phyloP scores from a whole-genome alignment of 2,113 vertebrate species.

The Percopsis transmontana region DNA sequence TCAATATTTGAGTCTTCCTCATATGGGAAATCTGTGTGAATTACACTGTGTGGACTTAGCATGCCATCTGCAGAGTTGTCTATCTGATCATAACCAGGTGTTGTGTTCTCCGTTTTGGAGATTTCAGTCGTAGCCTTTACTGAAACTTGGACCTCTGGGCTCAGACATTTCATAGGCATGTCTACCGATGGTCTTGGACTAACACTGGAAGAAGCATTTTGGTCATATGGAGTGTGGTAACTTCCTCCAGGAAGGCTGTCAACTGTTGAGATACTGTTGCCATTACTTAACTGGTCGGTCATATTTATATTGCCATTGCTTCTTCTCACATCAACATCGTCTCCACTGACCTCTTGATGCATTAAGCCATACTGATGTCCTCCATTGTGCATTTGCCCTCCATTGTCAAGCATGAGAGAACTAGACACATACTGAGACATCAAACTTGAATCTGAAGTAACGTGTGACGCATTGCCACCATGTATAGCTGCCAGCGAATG shows the following conservation, averaged over 20 bases:
- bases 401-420: constrained; percentile 79
- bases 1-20: constrained; percentile 68
- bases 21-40: constrained; percentile 66
- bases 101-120: constrained; percentile 49
- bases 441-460: constrained; percentile 73
- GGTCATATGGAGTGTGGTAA: constrained; percentile 64
- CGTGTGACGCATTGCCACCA: constrained; percentile 41
- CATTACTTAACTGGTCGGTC: constrained; percentile 56
- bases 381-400: constrained; percentile 73
- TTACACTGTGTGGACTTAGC: constrained; percentile 54
- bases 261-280: constrained; percentile 64
- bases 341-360: constrained; percentile 58
- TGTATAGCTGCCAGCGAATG: constrained; percentile 59
- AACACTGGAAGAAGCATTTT: constrained; percentile 73
- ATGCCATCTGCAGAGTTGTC: constrained; percentile 63
- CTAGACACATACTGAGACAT: constrained; percentile 81
- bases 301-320: constrained; percentile 45
- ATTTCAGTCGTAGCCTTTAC: constrained; percentile 50
- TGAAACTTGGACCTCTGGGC: constrained; percentile 48
- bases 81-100: constrained; percentile 52
- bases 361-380: constrained; percentile 75
- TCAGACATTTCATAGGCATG: constrained; percentile 74
- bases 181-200: constrained; percentile 77
- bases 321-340: constrained; percentile 60
- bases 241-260: constrained; percentile 67